Percentiles rank a stretch among this genome's conserved stretches.
These are phyloP conservation scores for Craseonycteris thonglongyai DNA, from an alignment of 2,113 vertebrate species.

Conservation along the genomic window DNA sequence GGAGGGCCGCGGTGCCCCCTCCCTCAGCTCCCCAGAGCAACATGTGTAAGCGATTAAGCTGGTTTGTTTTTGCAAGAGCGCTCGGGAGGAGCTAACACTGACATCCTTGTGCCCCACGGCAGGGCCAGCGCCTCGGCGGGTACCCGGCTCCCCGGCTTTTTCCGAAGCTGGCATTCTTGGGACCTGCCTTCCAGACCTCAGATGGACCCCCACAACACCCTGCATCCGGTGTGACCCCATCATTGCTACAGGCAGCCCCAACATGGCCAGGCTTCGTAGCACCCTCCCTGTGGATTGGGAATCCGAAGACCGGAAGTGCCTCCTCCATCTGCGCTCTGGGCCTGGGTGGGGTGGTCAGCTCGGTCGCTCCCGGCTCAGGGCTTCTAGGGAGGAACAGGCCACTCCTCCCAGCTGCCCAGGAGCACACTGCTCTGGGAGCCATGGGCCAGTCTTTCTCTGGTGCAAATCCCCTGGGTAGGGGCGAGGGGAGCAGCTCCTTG, in stretches of 20 bases:
- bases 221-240: rapidly evolving
- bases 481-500: no score
- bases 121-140: slow-evolving; percentile 68
- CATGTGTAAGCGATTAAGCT: slow-evolving; percentile 79
- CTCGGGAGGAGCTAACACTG: slow-evolving; percentile 74
- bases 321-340: not conserved
- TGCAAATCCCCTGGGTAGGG: not conserved
- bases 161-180: not conserved
- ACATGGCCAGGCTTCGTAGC: not conserved
- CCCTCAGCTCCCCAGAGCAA: slow-evolving; percentile 65
- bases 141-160: not conserved
- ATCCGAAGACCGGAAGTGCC: rapidly evolving
- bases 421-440: not conserved
- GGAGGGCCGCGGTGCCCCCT: slow-evolving; percentile 57
- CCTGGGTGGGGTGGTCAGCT: not conserved
- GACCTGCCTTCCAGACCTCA: not conserved
- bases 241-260: not conserved
- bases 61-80: slow-evolving; percentile 77
- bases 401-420: not conserved
- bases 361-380: rapidly evolving
- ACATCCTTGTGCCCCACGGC: slow-evolving; percentile 64
- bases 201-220: not conserved
- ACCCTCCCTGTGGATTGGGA: not conserved
- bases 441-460: not conserved
- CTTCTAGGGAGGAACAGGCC: not conserved